Percentiles rank a stretch among this genome's conserved stretches.
Conservation (phyloP, 2,888 invertebrate genomes). For the Diadromus collaris region DNA sequence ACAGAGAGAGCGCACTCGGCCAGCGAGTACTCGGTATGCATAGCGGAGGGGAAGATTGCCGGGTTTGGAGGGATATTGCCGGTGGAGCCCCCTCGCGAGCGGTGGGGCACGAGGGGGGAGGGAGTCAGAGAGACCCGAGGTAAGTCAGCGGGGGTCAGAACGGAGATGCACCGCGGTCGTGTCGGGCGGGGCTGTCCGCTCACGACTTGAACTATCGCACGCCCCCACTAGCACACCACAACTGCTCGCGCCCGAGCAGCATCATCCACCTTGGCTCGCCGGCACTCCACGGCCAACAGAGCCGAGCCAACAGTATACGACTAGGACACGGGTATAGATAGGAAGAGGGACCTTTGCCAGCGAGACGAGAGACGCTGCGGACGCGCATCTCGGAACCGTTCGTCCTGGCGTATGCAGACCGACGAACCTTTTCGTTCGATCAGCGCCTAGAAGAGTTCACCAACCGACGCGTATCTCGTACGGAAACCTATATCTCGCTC, state of each 20-base stretch:
- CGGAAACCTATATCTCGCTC: constrained; percentile 53
- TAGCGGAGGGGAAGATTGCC: constrained; percentile 63
- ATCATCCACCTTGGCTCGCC: constrained; percentile 75
- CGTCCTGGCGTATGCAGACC: constrained; percentile 43
- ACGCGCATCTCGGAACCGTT: constrained; percentile 61
- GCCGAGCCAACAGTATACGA: constrained; percentile 40
- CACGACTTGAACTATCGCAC: constrained; percentile 84
- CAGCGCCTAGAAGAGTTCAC: constrained; percentile 21
- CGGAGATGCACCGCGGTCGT: constrained; percentile 79
- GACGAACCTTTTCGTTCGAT: constrained; percentile 38
- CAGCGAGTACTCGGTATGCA: constrained; percentile 49
- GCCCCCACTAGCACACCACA: constrained; percentile 80
- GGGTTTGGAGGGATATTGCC: constrained; percentile 62
- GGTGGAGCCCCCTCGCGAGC: constrained; percentile 40
- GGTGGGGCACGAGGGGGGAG: constrained; percentile 64
- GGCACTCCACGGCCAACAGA: constrained; percentile 54
- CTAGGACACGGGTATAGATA: constrained; percentile 51
- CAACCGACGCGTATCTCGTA: constrained; percentile 60
- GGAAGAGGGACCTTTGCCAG: constrained; percentile 47
- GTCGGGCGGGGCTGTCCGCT: constrained; percentile 80
- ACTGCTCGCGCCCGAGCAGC: constrained; percentile 70
- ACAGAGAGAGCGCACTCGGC: constrained; percentile 42
- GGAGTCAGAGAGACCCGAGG: constrained; percentile 67
- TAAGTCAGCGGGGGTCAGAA: constrained; percentile 80
- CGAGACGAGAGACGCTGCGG: constrained; percentile 51